Base-by-base conservation (phyloP, 2,797 vertebrate species). In the Dendrocincla fuliginosa region DNA sequence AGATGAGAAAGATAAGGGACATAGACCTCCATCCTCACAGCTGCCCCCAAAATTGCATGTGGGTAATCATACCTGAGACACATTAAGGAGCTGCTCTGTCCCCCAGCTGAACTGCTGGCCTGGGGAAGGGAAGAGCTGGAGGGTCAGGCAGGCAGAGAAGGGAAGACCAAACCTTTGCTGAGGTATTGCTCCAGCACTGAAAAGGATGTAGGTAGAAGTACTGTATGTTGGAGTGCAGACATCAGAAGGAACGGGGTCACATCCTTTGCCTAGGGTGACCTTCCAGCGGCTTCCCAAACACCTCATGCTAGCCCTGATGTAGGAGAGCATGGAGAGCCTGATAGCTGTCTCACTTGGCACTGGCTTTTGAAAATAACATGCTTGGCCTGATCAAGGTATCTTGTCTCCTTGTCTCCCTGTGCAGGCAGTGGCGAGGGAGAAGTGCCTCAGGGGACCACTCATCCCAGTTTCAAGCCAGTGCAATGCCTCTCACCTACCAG, bases 1-100 rank as follows among this genome's bases (percentile, higher is more conserved):
- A 50, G 37, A 81, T 37, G 57, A 90, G 33, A 79, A 81, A 39
- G 50, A 90, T 82, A 59, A 65, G 67, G 74, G 86, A 80, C 79
- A 63, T n/a, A 64, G 2, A 16, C 61, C 65, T 65, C 32, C 12
- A 65, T 71, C 37, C 35, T 79, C 61, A 47, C 27, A 33, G 23
- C 46, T 87, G 35, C 13, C 41, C 32, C 32, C 14, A 28, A 41
- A 84, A 87, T 46, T 53, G 55, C 6, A 10, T 5, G 3, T n/a
- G 53, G 30, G 24, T 39, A n/a, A 59, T 71, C 18, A 64, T 79
- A 33, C 37, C 55, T 50, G 77, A 68, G 52, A 37, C 0, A 6
- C 30, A 7, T 24, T 52, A 83, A 60, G 42, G n/a, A 88, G n/a
- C 49, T 68, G 32, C 44, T 73, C 53, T 79, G 64, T 32, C n/a